phyloP scores from a whole-genome alignment of 2,888 invertebrate species.

The Plebejus melissa region DNA sequence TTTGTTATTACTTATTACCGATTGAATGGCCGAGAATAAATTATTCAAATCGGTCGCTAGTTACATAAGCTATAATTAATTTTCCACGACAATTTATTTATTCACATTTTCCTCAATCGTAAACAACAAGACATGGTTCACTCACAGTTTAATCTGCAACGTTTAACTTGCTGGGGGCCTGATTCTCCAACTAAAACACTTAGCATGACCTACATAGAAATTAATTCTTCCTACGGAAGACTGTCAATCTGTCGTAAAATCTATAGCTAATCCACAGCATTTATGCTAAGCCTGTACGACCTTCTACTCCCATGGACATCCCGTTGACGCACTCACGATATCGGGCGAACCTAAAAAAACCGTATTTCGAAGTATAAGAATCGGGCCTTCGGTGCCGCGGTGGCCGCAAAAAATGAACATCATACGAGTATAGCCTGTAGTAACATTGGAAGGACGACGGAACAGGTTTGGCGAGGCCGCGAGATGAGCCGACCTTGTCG shows the following conservation, averaged over 20 bases:
- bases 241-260: background rate
- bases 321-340: background rate
- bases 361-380: too few species aligned
- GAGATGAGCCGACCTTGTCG: constrained; percentile 17
- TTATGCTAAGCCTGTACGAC: background rate
- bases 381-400: background rate
- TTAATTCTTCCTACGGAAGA: too few species aligned
- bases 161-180: background rate
- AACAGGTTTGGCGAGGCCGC: constrained; percentile 21
- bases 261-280: background rate
- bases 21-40: background rate
- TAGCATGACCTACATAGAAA: too few species aligned
- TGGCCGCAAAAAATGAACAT: background rate
- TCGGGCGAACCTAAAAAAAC: too few species aligned
- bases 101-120: background rate
- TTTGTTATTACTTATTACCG: background rate
- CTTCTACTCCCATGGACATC: background rate
- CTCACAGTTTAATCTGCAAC: background rate
- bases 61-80: background rate
- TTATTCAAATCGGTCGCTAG: background rate
- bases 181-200: background rate
- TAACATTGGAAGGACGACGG: constrained; percentile 22
- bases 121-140: background rate
- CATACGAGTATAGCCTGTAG: background rate
- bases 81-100: background rate